Conservation (phyloP, 2,113 vertebrate genomes). For the Lontra canadensis region DNA sequence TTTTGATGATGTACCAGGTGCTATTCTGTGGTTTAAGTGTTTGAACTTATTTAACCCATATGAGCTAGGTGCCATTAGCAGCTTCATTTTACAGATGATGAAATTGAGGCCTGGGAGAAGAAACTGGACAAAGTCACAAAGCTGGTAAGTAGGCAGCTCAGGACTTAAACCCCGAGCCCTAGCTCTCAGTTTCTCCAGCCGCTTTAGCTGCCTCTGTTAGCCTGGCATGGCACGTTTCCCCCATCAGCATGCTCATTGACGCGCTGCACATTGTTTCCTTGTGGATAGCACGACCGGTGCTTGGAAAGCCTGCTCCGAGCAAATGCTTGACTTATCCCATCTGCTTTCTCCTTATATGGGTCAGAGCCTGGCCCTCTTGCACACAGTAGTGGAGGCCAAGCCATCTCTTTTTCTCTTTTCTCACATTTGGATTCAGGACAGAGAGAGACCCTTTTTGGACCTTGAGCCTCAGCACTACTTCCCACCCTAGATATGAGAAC, state of each 20-base stretch:
- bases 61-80: constrained; percentile 23
- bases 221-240: not conserved
- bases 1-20: not conserved
- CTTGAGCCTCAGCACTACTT: not conserved
- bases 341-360: not conserved
- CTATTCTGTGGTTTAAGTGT: not conserved
- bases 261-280: not conserved
- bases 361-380: not conserved
- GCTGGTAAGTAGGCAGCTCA: not conserved
- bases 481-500: not conserved
- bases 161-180: not conserved
- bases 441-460: not conserved
- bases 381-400: not conserved
- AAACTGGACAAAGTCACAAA: not conserved
- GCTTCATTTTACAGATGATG: constrained; percentile 41
- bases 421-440: constrained; percentile 24
- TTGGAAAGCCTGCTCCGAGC: not conserved
- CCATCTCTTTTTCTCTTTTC: not conserved
- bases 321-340: not conserved
- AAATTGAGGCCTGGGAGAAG: not conserved
- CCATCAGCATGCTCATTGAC: not conserved
- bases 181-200: not conserved
- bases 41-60: constrained; percentile 48
- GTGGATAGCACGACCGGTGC: not conserved
- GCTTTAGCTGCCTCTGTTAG: not conserved